A percentile compares a stretch with the other conserved stretches of the same genome.
Conservation (phyloP, 2,888 invertebrate species). For the Xylota sylvarum region DNA sequence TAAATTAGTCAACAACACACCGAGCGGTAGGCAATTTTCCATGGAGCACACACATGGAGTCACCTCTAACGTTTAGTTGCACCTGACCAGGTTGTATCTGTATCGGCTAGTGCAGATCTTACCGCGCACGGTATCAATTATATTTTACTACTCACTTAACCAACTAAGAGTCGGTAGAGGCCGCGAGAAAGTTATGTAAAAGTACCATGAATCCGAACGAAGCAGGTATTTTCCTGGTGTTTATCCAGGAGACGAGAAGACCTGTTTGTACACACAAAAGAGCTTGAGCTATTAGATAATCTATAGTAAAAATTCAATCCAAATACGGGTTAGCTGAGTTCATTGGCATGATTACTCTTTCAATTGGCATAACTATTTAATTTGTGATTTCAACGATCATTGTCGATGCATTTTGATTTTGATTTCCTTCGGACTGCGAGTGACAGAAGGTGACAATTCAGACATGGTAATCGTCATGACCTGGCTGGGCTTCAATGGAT, state of each 20-base stretch:
- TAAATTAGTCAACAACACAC: conserved; percentile 14
- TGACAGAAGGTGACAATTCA: conserved; percentile 65
- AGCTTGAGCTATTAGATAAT: conserved; percentile 52
- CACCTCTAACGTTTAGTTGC: not conserved
- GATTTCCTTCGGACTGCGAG: conserved; percentile 32
- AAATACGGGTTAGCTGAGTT: conserved; percentile 54
- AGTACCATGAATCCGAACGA: conserved; percentile 4
- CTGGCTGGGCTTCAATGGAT: conserved; percentile 63
- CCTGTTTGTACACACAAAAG: conserved; percentile 9
- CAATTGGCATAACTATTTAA: conserved; percentile 1
- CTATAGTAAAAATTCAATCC: conserved; percentile 25
- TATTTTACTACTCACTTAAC: conserved; percentile 23
- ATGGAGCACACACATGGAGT: conserved; percentile 41
- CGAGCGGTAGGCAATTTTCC: conserved; percentile 44
- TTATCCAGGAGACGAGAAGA: conserved; percentile 24
- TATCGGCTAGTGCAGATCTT: conserved; percentile 41
- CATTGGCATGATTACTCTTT: conserved; percentile 58
- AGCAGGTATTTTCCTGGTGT: conserved; percentile 56
- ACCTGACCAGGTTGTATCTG: conserved; percentile 40
- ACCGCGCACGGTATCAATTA: conserved; percentile 33
- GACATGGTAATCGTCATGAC: conserved; percentile 57
- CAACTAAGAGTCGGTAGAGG: not conserved
- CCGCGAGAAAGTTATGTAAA: conserved; percentile 55
- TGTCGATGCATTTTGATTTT: conserved; percentile 47
- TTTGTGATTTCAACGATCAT: conserved; percentile 6